phyloP scores from a whole-genome alignment of 2,797 vertebrate genomes.

The Siniperca scherzeri region DNA sequence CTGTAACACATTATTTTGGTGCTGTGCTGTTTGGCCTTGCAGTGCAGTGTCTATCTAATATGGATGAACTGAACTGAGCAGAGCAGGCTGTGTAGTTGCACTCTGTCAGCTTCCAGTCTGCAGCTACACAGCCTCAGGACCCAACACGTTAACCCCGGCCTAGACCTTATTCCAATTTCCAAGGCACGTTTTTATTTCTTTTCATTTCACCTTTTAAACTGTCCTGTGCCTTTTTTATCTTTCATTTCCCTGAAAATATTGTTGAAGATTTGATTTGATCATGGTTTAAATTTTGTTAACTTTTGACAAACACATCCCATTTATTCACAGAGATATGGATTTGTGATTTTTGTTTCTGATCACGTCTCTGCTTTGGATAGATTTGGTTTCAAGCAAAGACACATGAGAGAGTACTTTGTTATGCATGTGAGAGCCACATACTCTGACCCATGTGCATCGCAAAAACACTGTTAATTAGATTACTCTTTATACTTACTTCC shows the following conservation, averaged over 20 bases:
- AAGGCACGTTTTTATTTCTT: neutral
- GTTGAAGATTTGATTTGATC: conserved; percentile 7
- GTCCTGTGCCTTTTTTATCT: neutral
- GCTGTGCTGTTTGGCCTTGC: conserved; percentile 64
- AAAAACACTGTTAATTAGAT: neutral
- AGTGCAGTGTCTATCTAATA: conserved; percentile 55
- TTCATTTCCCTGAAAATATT: neutral
- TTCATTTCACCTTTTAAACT: conserved; percentile 17
- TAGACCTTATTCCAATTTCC: conserved; percentile 14
- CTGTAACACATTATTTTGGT: conserved; percentile 64
- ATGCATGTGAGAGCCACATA: neutral
- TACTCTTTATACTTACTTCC: neutral
- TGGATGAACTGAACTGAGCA: conserved; percentile 59
- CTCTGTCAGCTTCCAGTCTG: conserved; percentile 35
- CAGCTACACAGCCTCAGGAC: conserved; percentile 14
- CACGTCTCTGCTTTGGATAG: neutral
- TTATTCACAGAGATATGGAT: neutral
- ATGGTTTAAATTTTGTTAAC: conserved; percentile 1
- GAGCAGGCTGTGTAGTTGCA: conserved; percentile 29
- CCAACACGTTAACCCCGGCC: conserved; percentile 29
- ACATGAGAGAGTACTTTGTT: neutral
- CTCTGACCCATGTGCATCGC: neutral
- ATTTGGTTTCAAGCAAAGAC: neutral
- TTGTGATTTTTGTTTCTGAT: neutral
- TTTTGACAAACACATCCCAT: neutral